phyloP scores from a whole-genome alignment of 2,888 invertebrate species.

The Eumerus sabulonum region DNA sequence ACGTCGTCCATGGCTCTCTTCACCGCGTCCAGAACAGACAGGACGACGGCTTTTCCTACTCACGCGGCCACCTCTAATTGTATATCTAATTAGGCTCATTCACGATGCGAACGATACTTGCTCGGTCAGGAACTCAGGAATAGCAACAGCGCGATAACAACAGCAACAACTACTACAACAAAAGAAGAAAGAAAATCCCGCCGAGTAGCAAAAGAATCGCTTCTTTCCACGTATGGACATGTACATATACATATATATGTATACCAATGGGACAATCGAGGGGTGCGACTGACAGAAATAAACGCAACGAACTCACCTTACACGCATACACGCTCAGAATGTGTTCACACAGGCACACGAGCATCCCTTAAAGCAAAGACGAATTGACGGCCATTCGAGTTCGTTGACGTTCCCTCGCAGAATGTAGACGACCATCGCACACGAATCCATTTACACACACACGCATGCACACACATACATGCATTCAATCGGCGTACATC shows the following conservation, averaged over 20 bases:
- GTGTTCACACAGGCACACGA: constrained; percentile 24
- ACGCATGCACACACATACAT: too few relatives aligned
- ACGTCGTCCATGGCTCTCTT: too few relatives aligned
- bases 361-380: constrained; percentile 2
- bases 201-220: constrained; percentile 30
- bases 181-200: constrained; percentile 19
- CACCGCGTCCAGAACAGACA: too few relatives aligned
- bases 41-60: too few relatives aligned
- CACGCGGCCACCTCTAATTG: constrained; percentile 51
- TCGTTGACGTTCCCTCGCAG: constrained; percentile 54
- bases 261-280: constrained; percentile 13
- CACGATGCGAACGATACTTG: constrained; percentile 32
- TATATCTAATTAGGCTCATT: constrained; percentile 50
- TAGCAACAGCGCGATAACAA: background rate
- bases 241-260: constrained; percentile 10
- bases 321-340: too few relatives aligned
- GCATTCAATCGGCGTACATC: background rate
- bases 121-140: constrained; percentile 8
- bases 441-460: too few relatives aligned
- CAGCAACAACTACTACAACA: too few relatives aligned
- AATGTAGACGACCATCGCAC: constrained; percentile 37
- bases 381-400: constrained; percentile 59
- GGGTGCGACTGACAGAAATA: constrained; percentile 2
- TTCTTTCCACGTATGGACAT: background rate
- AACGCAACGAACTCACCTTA: constrained; percentile 18